Percentiles rank a stretch among this genome's conserved stretches.
phyloP scores from a whole-genome alignment of 1,140 invertebrate species.

The Sycophaga agraensis region DNA sequence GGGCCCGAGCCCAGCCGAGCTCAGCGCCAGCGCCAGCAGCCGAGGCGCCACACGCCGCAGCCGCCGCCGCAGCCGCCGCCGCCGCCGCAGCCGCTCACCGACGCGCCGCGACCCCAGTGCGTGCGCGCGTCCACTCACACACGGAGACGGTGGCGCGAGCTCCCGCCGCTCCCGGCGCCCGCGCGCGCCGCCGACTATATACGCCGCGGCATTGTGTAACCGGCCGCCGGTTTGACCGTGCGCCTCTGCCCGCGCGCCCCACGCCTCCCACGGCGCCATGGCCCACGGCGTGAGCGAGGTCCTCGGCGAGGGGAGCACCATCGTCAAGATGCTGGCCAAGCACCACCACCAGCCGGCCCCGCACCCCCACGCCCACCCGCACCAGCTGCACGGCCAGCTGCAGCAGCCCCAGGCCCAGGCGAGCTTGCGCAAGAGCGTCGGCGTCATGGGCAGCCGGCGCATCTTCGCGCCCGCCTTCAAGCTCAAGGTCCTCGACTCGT shows the following conservation, averaged over 20 bases:
- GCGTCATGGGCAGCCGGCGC: slow-evolving; percentile 71
- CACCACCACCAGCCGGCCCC: slow-evolving; percentile 51
- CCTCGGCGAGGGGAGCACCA: slow-evolving; percentile 45
- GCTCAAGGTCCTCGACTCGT: slow-evolving; percentile 81
- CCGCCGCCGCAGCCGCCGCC: too few species aligned
- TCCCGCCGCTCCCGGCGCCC: not conserved
- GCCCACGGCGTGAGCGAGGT: slow-evolving; percentile 61
- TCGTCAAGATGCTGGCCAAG: slow-evolving; percentile 50
- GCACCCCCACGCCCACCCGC: slow-evolving; percentile 50
- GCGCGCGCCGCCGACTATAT: slow-evolving; percentile 28
- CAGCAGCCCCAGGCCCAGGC: slow-evolving; percentile 43
- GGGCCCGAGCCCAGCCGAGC: too few species aligned
- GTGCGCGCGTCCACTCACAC: not conserved
- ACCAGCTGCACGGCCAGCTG: slow-evolving; percentile 38
- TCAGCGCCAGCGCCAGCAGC: not conserved
- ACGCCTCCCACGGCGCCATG: slow-evolving; percentile 48
- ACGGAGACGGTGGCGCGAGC: not conserved
- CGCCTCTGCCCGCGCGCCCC: not conserved
- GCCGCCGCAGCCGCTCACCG: too few species aligned
- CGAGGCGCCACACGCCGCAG: too few species aligned
- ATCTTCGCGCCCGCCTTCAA: slow-evolving; percentile 85
- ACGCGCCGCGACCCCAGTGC: slow-evolving; percentile 31
- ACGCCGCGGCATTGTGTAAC: slow-evolving; percentile 17
- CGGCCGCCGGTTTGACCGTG: not conserved
- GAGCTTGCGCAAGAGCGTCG: slow-evolving; percentile 55